A percentile compares a stretch with the other conserved stretches of the same genome.
phyloP scores from a whole-genome alignment of 1,140 invertebrate genomes.

The Drusus annulatus region DNA sequence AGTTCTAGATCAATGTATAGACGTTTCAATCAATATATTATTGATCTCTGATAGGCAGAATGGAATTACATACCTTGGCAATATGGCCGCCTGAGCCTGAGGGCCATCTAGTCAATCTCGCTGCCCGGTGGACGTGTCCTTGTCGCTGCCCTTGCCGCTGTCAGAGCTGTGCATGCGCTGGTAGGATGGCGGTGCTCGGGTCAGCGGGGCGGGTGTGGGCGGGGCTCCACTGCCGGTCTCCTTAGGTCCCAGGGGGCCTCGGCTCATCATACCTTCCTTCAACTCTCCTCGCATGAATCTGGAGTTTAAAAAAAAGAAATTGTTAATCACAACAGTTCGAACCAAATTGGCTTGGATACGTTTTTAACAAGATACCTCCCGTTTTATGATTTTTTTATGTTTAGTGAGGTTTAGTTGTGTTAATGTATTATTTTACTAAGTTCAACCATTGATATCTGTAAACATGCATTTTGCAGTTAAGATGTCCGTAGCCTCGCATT shows the following conservation, averaged over 20 bases:
- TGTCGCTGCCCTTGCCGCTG: slow-evolving; percentile 80
- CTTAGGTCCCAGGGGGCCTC: slow-evolving; percentile 66
- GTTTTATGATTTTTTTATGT: too few species aligned
- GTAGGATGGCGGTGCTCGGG: slow-evolving; percentile 79
- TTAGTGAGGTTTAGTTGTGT: too few species aligned
- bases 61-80: slow-evolving; percentile 66
- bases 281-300: slow-evolving; percentile 88
- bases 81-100: slow-evolving; percentile 70
- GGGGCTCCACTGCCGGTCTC: slow-evolving; percentile 75
- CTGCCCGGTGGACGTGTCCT: slow-evolving; percentile 67
- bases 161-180: slow-evolving; percentile 90
- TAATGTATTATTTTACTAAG: too few species aligned
- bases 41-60: too few species aligned
- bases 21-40: too few species aligned
- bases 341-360: too few species aligned
- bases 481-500: too few species aligned
- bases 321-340: too few species aligned
- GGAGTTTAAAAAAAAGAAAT: slow-evolving; percentile 49
- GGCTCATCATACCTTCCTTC: slow-evolving; percentile 67
- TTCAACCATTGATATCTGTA: too few species aligned
- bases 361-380: too few species aligned
- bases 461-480: too few species aligned
- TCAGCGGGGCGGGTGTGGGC: slow-evolving; percentile 76
- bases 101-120: slow-evolving; percentile 82
- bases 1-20: neutral